Conservation (phyloP, 2,888 invertebrate genomes). For the Zelleria hepariella region DNA sequence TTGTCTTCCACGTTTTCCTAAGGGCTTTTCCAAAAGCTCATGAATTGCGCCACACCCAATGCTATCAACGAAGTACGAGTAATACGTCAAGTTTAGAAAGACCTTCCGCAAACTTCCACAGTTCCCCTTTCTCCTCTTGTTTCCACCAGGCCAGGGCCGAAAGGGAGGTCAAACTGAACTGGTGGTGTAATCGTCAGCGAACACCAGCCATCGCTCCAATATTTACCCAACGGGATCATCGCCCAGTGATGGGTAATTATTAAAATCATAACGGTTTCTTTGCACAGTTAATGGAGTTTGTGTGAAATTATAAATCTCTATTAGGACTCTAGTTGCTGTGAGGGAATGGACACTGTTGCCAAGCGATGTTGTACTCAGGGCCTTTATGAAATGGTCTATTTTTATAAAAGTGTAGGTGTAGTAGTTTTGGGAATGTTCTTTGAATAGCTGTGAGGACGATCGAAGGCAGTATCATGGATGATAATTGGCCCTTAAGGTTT, state of each 20-base stretch:
- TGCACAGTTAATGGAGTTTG: conserved; percentile 15
- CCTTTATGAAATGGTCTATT: neutral
- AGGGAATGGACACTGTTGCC: neutral
- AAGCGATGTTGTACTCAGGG: neutral
- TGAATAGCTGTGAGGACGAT: no score
- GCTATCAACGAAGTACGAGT: neutral
- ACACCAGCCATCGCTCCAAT: conserved; percentile 12
- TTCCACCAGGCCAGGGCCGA: neutral
- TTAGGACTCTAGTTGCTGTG: neutral
- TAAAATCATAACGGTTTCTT: conserved; percentile 17
- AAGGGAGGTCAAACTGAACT: neutral
- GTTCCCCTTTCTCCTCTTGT: neutral
- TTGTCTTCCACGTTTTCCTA: no score
- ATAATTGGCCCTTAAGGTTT: no score
- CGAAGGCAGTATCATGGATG: no score
- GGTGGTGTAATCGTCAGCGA: conserved; percentile 8
- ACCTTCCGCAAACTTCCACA: neutral
- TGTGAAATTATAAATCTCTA: conserved; percentile 14
- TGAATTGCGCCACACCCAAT: neutral
- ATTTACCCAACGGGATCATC: conserved; percentile 14
- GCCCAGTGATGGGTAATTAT: conserved; percentile 16
- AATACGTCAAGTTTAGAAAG: conserved; percentile 1
- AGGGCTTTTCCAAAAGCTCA: neutral
- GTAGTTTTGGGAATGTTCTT: no score
- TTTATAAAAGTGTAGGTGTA: no score